Conservation (phyloP, 2,888 invertebrate genomes). For the Athripsodes cinereus region DNA sequence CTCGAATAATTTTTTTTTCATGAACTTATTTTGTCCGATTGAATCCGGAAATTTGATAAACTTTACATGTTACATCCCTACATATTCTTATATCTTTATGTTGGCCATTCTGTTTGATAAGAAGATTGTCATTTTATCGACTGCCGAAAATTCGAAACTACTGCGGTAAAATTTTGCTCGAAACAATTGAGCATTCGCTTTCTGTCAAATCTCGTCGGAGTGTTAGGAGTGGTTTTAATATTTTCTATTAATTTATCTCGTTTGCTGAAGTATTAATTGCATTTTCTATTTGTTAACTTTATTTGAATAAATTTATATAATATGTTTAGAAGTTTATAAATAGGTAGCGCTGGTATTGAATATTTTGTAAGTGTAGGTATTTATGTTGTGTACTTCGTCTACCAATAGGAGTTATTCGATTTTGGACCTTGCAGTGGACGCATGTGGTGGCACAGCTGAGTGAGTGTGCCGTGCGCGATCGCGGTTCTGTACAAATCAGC, state of each 20-base stretch:
- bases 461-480: conserved; percentile 44
- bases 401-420: conserved; percentile 35
- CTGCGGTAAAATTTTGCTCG: too few relatives aligned
- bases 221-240: too few relatives aligned
- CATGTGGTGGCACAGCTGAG: conserved; percentile 50
- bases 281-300: too few relatives aligned
- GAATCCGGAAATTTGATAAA: too few relatives aligned
- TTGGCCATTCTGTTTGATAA: neutral
- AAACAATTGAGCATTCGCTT: too few relatives aligned
- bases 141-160: too few relatives aligned
- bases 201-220: too few relatives aligned
- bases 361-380: neutral
- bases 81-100: neutral
- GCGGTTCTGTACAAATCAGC: conserved; percentile 45
- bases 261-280: too few relatives aligned
- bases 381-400: conserved; percentile 2
- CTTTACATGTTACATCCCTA: neutral
- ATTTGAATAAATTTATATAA: too few relatives aligned
- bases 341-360: conserved; percentile 15
- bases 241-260: too few relatives aligned
- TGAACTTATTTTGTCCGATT: too few relatives aligned
- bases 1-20: too few relatives aligned
- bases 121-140: neutral
- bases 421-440: conserved; percentile 47
- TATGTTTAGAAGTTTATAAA: neutral